Evolutionary conservation across 1,140 invertebrate species (phyloP), one percentile per base, ranked within the genome.

Genomic region (Augochlora pura): DNA sequence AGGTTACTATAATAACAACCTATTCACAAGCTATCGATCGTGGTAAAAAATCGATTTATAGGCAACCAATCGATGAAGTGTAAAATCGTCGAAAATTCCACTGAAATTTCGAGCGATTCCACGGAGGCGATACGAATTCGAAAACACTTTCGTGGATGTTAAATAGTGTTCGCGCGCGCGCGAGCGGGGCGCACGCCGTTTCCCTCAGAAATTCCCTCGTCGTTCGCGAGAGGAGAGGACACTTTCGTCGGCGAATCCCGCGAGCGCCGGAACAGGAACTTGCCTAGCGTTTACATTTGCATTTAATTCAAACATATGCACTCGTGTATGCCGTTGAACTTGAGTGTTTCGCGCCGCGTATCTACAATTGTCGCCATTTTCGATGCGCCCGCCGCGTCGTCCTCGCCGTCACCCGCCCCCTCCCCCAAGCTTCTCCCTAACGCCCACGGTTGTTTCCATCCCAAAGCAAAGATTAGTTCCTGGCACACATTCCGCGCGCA

Each of bases 251-350:
- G 4, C 12, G 38, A 25, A 77, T 25, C 67, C 67, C 66, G 27
- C 32, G 9, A 18, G 18, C 6, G 6, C 49, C 49, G 14, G 57
- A 27, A 63, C 75, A 63, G 57, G 18, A 63, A 49, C 60, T 77
- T 60, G 38, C 25, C 49, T 10, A 27, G 52, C 66, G 42, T 77
- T 77, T 77, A 71, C 77, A 79, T 79, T 79, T 54, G 25, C 70
- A 64, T 74, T 79, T 79, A 72, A 79, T 79, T 79, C 70, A 64
- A 66, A 59, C 70, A 57, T 57, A 65, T 70, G 69, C 77, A 70
- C 38, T n/a, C 69, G 66, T 59, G 59, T 68, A 27, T 72, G 46
- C 59, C 32, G 67, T 14, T 72, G 74, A 68, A 59, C 60, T 59
- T 42, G 32, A 25, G 25, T 42, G 67, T 70, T 46, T 32, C 60